phyloP scores from a whole-genome alignment of 35 echinoderm and acorn worm genomes.

The Nesometra sesokonis region DNA sequence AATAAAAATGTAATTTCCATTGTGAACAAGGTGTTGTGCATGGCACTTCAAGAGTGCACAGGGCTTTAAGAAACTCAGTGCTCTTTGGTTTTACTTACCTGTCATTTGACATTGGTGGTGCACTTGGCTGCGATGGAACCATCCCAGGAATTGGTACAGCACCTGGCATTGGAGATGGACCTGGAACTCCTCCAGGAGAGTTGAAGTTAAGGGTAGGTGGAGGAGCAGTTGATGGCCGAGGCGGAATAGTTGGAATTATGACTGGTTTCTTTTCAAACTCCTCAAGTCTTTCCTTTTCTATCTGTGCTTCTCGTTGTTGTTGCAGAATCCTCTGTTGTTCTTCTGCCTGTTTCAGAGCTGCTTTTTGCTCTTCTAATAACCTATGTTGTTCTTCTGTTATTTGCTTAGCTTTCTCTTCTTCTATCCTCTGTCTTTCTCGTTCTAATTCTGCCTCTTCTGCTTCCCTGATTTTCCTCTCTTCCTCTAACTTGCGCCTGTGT shows the following conservation, averaged over 20 bases:
- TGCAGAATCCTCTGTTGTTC: conserved; percentile 13
- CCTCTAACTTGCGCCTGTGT: conserved; percentile 25
- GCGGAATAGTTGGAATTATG: background rate
- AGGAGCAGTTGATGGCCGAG: background rate
- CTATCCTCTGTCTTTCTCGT: conserved; percentile 34
- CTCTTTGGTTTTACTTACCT: background rate
- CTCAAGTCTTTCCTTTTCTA: conserved; percentile 9
- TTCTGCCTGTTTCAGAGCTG: conserved; percentile 39
- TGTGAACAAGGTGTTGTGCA: too few relatives aligned
- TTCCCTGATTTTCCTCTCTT: conserved; percentile 31
- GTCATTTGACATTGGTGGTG: background rate
- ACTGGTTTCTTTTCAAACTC: background rate
- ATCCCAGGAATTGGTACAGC: background rate
- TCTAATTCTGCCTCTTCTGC: conserved; percentile 39
- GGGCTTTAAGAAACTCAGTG: too few relatives aligned
- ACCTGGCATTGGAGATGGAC: background rate
- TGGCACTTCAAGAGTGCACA: too few relatives aligned
- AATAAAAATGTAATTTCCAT: too few relatives aligned
- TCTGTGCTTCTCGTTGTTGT: conserved; percentile 2
- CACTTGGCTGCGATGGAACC: background rate
- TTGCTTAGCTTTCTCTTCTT: conserved; percentile 45
- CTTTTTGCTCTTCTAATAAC: conserved; percentile 52
- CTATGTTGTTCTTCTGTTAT: conserved; percentile 60
- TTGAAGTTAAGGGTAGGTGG: background rate
- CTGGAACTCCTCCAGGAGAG: background rate